A percentile compares a stretch with the other conserved stretches of the same genome.
These are phyloP conservation scores for Poeciliopsis prolifica DNA, from an alignment of 2,113 vertebrate genomes.

Conservation along the genomic window DNA sequence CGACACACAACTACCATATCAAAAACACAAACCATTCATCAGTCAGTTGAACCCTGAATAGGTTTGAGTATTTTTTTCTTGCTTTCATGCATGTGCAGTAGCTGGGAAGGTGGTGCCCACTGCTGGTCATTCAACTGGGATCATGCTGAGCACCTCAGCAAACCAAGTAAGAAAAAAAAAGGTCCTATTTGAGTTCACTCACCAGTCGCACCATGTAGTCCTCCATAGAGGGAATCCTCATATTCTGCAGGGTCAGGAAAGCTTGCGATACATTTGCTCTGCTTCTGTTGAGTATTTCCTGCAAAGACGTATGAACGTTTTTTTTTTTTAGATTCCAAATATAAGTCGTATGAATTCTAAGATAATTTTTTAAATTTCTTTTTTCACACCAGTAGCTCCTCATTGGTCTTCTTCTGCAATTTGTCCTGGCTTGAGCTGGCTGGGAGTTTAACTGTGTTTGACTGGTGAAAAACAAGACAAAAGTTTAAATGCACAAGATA, in stretches of 20 bases:
- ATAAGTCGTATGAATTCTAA: background rate
- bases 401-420: slow-evolving; percentile 55
- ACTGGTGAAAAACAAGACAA: slow-evolving; percentile 28
- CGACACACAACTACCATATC: no score
- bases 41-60: no score
- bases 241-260: slow-evolving; percentile 33
- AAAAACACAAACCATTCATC: no score
- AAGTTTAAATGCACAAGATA: background rate
- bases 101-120: no score
- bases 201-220: slow-evolving; percentile 53
- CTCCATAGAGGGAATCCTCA: slow-evolving; percentile 7
- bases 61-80: no score
- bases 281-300: slow-evolving; percentile 63
- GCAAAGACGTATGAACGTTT: background rate
- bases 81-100: no score
- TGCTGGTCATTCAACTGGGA: no score
- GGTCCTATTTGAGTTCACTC: slow-evolving; percentile 18
- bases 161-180: background rate
- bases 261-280: slow-evolving; percentile 28
- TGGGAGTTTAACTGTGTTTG: slow-evolving; percentile 14
- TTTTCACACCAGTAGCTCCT: slow-evolving; percentile 66
- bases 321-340: background rate
- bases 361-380: background rate
- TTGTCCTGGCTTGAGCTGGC: background rate
- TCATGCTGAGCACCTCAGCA: background rate